Base-by-base conservation (phyloP, 1,140 invertebrate species). In the Manduca sexta region DNA sequence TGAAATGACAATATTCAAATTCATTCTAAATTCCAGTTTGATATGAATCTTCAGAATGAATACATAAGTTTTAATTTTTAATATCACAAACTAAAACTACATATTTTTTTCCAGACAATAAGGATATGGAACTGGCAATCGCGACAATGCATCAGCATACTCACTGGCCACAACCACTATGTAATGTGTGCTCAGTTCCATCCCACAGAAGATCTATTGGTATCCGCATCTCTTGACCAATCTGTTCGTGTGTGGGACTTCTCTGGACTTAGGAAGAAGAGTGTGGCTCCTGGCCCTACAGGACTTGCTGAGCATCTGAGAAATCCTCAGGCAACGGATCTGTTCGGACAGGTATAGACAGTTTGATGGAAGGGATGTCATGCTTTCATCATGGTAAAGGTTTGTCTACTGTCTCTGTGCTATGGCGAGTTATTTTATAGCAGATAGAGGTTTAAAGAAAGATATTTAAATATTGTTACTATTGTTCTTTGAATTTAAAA, bases 61-160 rank as follows among this genome's bases (percentile, higher is more conserved):
- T n/a, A n/a, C n/a, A n/a, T n/a, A n/a, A n/a, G n/a, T n/a, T n/a
- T n/a, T n/a, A n/a, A n/a, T n/a, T n/a, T n/a, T n/a, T n/a, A n/a
- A n/a, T 12, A 11, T 10, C 21, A 45, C 26, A 14, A 46, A 39
- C 15, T 14, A 33, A 26, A 26, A 44, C 5, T 39, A 13, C 14
- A 31, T 21, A 40, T 49, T 37, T 57, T 17, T 33, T 74, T 71
- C 26, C 71, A 87, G 84, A 99, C 97, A 1, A 98, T 99, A 56
- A 90, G 97, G 45, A 98, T 99, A 59, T 99, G 98, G 98, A 99
- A 99, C 80, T 99, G 98, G 98, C 98, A 99, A 79, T 98, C 97
- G 14, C 91, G 98, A n/a, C 96, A 94, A 48, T 99, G 97, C 79
- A 97, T 98, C 62, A 97, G 94, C 69, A 95, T 98, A 6, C 82